Conservation (phyloP, 2,797 vertebrate species). For the Uromys caudimaculatus region DNA sequence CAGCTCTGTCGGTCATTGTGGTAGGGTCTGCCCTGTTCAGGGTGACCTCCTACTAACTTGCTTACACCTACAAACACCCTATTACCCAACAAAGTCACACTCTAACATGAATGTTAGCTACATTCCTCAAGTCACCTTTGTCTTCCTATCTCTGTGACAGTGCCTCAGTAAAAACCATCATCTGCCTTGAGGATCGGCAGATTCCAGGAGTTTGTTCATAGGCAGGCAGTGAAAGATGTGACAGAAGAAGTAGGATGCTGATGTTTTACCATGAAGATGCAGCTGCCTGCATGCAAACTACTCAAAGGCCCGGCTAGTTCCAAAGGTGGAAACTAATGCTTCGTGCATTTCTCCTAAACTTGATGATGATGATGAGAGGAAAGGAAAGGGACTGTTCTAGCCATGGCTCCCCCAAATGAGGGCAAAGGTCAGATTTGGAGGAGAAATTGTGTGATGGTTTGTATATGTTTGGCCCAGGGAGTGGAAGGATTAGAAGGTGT, state of each 20-base stretch:
- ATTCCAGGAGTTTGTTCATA: not conserved
- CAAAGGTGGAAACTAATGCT: conserved; percentile 49
- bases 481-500: no score
- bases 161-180: not conserved
- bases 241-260: conserved; percentile 27
- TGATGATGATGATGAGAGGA: conserved; percentile 28
- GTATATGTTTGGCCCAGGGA: no score
- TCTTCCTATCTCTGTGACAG: conserved; percentile 5
- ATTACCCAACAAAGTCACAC: not conserved
- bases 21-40: not conserved
- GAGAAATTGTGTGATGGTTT: no score
- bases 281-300: not conserved
- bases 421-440: conserved; percentile 61
- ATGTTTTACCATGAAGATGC: not conserved
- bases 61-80: not conserved
- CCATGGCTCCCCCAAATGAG: conserved; percentile 32
- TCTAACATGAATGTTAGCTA: not conserved
- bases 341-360: conserved; percentile 27
- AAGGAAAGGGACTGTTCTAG: conserved; percentile 47
- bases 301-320: not conserved
- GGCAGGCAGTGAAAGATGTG: not conserved
- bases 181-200: not conserved
- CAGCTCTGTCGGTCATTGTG: not conserved
- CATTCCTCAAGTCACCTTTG: conserved; percentile 22
- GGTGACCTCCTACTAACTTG: not conserved